Conservation (phyloP, 2,888 invertebrate species). For the Cyclophora albipunctata region DNA sequence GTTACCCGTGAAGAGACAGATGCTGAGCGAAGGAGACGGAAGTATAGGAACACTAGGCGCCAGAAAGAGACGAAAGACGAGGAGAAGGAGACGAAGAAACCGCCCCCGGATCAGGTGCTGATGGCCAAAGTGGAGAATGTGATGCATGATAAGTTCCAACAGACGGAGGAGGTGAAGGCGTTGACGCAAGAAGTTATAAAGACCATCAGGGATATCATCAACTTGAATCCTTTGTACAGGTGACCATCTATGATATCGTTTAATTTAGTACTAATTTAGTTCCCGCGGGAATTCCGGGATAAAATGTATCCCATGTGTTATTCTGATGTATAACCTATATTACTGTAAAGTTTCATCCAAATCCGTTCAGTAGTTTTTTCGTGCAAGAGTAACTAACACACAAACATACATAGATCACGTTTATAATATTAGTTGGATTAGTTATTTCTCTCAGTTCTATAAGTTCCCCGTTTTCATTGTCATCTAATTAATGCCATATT, state of each 20-base stretch:
- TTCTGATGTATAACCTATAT: no score
- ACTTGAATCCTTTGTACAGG: constrained; percentile 95
- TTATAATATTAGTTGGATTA: neutral
- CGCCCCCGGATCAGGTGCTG: constrained; percentile 71
- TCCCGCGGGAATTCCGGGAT: no score
- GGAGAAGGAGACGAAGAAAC: constrained; percentile 39
- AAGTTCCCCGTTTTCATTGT: neutral
- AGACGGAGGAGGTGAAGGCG: constrained; percentile 97
- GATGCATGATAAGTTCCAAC: constrained; percentile 89
- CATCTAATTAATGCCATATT: no score
- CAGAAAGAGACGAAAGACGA: constrained; percentile 25
- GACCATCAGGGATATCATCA: constrained; percentile 97
- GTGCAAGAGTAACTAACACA: no score
- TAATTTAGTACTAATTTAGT: constrained; percentile 6
- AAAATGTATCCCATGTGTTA: no score
- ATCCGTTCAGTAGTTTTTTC: no score
- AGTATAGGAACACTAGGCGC: constrained; percentile 53
- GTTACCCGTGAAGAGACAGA: constrained; percentile 86
- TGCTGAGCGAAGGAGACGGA: constrained; percentile 72
- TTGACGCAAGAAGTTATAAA: constrained; percentile 97
- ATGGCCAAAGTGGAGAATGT: constrained; percentile 98
- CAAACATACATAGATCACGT: no score
- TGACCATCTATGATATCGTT: constrained; percentile 22
- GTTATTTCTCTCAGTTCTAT: constrained; percentile 1
- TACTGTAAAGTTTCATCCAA: no score